Percentiles rank a stretch among this genome's conserved stretches.
Conservation (phyloP, 1,140 invertebrate species). For the Drepana arcuata region DNA sequence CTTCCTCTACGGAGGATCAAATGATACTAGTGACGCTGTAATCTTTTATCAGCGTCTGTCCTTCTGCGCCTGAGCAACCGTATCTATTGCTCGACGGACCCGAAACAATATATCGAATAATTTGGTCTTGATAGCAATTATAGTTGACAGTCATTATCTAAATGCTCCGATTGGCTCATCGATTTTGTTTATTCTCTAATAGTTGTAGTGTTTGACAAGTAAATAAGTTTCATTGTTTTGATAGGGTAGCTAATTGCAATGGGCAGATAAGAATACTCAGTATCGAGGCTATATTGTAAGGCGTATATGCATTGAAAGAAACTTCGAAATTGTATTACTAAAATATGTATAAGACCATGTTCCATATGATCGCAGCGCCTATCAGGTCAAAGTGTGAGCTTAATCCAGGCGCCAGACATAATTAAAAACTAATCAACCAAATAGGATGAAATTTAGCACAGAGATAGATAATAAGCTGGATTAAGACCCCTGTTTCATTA, state of each 20-base stretch:
- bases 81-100: slow-evolving; percentile 19
- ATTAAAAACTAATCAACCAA: background rate
- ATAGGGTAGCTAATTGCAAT: background rate
- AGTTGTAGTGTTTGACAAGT: slow-evolving; percentile 30
- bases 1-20: slow-evolving; percentile 40
- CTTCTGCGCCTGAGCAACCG: slow-evolving; percentile 25
- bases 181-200: slow-evolving; percentile 49
- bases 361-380: too few species aligned
- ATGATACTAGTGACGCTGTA: slow-evolving; percentile 44
- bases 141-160: slow-evolving; percentile 50
- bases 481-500: too few species aligned
- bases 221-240: slow-evolving; percentile 47
- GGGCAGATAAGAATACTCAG: background rate
- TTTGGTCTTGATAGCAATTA: slow-evolving; percentile 29
- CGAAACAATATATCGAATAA: slow-evolving; percentile 39
- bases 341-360: too few species aligned
- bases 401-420: background rate
- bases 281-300: background rate
- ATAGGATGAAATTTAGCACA: too few species aligned
- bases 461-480: too few species aligned
- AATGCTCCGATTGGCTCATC: slow-evolving; percentile 48
- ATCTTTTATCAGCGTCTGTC: slow-evolving; percentile 59
- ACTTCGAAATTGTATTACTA: too few species aligned
- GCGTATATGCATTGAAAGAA: too few species aligned
- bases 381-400: too few species aligned